phyloP scores from a whole-genome alignment of 1,140 invertebrate species.

The Whitmania pigra region DNA sequence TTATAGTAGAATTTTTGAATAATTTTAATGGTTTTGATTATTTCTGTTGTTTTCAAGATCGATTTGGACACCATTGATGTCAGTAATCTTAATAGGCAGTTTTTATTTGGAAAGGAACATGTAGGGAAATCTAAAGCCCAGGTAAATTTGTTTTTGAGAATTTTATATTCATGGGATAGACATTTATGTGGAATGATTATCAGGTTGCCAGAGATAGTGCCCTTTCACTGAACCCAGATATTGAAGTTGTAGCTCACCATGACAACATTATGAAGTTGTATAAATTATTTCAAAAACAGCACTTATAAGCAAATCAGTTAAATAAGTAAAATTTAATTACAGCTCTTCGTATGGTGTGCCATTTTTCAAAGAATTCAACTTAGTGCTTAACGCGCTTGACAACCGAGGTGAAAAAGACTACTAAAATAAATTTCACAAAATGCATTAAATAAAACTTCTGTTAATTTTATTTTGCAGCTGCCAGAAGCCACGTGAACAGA shows the following conservation, averaged over 20 bases:
- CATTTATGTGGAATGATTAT: constrained; percentile 10
- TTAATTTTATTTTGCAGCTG: constrained; percentile 45
- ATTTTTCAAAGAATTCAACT: constrained; percentile 79
- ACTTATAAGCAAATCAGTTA: constrained; percentile 14
- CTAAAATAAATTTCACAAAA: too few species aligned
- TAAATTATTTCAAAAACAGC: constrained; percentile 3
- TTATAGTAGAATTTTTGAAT: neutral
- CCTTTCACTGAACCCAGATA: constrained; percentile 72
- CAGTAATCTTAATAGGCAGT: constrained; percentile 97
- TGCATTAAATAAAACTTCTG: too few species aligned
- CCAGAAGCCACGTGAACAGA: constrained; percentile 94
- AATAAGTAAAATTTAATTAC: constrained; percentile 31
- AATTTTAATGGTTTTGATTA: neutral
- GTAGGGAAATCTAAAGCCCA: constrained; percentile 83
- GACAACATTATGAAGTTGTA: constrained; percentile 80
- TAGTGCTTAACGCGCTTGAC: constrained; percentile 94
- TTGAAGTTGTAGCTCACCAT: constrained; percentile 75
- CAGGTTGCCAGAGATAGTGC: constrained; percentile 69
- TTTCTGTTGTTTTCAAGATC: constrained; percentile 58
- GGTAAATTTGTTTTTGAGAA: constrained; percentile 28
- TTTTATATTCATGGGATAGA: constrained; percentile 1
- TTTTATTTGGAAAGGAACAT: constrained; percentile 91
- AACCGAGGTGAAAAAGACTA: constrained; percentile 71
- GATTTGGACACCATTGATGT: constrained; percentile 99
- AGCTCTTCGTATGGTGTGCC: constrained; percentile 76